Percentiles rank a stretch among this genome's conserved stretches.
Evolutionary conservation across 2,797 vertebrate species (phyloP).

Genomic region (Synanceia verrucosa): DNA sequence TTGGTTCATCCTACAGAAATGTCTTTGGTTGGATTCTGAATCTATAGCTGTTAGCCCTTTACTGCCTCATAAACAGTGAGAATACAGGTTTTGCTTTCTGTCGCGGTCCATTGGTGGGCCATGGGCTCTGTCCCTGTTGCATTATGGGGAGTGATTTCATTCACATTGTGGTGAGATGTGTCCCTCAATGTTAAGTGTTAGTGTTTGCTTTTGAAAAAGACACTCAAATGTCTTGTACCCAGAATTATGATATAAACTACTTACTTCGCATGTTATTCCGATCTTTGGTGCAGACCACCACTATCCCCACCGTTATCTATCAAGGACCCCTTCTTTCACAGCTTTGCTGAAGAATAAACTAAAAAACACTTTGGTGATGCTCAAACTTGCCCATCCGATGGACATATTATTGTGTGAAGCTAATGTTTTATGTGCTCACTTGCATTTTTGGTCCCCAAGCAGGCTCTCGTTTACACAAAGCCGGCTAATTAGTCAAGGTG

Average conservation of each 20-base stretch:
- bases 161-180: no score
- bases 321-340: neutral
- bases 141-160: no score
- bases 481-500: slow-evolving; percentile 42
- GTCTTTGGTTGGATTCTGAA: neutral
- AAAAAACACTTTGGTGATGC: neutral
- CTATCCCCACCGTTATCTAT: no score
- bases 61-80: neutral
- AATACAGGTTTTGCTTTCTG: neutral
- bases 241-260: neutral
- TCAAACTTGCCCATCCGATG: neutral
- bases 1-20: neutral
- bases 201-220: no score
- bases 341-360: neutral
- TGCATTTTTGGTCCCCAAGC: slow-evolving; percentile 1
- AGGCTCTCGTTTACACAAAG: slow-evolving; percentile 27
- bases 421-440: neutral
- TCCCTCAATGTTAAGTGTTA: no score
- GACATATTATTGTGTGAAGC: neutral
- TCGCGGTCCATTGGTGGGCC: no score
- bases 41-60: neutral
- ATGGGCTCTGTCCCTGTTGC: no score
- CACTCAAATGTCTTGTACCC: neutral
- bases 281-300: neutral
- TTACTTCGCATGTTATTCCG: neutral